phyloP scores from a whole-genome alignment of 64 coral and sea anemone genomes.

The Dendrophyllia cribrosa region DNA sequence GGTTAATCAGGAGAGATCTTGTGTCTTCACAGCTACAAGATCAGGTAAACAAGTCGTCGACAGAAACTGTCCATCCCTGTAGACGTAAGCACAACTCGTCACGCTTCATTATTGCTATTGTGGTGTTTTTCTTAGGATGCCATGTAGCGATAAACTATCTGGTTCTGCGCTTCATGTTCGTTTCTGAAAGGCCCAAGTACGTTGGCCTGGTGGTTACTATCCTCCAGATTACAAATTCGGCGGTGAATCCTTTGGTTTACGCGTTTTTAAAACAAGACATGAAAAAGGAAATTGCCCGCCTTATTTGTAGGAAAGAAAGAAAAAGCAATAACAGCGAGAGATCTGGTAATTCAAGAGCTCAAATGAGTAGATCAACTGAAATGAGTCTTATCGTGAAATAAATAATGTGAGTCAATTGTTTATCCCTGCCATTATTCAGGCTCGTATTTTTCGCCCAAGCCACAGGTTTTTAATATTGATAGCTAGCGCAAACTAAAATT shows the following conservation, averaged over 20 bases:
- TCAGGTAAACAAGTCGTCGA: background rate
- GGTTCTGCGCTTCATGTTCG: background rate
- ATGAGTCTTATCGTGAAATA: no score
- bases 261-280: background rate
- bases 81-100: conserved; percentile 1
- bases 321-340: no score
- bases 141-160: background rate
- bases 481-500: no score
- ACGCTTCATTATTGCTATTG: background rate
- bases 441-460: no score
- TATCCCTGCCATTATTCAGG: no score
- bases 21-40: background rate
- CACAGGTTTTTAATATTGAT: no score
- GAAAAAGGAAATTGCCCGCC: background rate
- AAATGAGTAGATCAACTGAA: no score
- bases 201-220: background rate
- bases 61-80: no score
- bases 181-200: background rate
- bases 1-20: background rate
- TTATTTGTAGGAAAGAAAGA: background rate
- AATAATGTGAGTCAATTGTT: no score
- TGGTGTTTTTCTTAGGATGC: background rate
- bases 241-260: conserved; percentile 3
- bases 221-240: background rate
- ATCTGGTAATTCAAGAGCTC: no score